Conservation (phyloP, 23 tunicate species). For the Styela plicata region DNA sequence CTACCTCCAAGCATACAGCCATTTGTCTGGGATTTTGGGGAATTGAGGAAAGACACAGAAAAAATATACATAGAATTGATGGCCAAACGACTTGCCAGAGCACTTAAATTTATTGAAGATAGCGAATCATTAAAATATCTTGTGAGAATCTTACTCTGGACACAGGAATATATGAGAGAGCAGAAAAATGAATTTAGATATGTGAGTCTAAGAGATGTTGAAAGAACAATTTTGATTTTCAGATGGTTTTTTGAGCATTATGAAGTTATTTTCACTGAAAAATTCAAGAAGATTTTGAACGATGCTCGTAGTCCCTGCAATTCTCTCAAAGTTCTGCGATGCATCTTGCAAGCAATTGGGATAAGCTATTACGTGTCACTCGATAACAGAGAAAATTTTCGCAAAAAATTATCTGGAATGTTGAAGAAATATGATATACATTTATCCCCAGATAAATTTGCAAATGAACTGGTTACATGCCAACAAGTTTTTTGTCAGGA, state of each 20-base stretch:
- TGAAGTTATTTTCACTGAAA: too few relatives aligned
- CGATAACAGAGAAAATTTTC: slow-evolving; percentile 12
- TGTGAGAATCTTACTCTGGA: slow-evolving; percentile 3
- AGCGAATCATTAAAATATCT: neutral
- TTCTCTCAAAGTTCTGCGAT: too few relatives aligned
- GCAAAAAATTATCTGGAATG: neutral
- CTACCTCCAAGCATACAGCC: slow-evolving; percentile 75
- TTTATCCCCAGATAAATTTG: slow-evolving; percentile 1
- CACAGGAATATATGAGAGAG: slow-evolving; percentile 47
- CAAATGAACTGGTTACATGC: slow-evolving; percentile 42
- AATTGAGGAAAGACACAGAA: slow-evolving; percentile 40
- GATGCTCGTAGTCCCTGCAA: too few relatives aligned
- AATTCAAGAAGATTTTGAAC: too few relatives aligned
- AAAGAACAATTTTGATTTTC: too few relatives aligned
- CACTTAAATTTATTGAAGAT: slow-evolving; percentile 6
- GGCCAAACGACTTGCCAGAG: slow-evolving; percentile 27
- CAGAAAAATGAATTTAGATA: slow-evolving; percentile 29
- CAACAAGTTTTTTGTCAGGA: slow-evolving; percentile 42
- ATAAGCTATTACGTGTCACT: slow-evolving; percentile 49
- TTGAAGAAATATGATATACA: neutral
- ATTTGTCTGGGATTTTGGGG: slow-evolving; percentile 69
- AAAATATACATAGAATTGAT: slow-evolving; percentile 42
- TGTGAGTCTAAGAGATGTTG: too few relatives aligned
- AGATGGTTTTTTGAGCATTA: too few relatives aligned
- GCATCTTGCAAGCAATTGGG: slow-evolving; percentile 33